Percentiles rank a stretch among this genome's conserved stretches.
Conservation (phyloP, 2,113 vertebrate genomes). For the Sylvilagus bachmani region DNA sequence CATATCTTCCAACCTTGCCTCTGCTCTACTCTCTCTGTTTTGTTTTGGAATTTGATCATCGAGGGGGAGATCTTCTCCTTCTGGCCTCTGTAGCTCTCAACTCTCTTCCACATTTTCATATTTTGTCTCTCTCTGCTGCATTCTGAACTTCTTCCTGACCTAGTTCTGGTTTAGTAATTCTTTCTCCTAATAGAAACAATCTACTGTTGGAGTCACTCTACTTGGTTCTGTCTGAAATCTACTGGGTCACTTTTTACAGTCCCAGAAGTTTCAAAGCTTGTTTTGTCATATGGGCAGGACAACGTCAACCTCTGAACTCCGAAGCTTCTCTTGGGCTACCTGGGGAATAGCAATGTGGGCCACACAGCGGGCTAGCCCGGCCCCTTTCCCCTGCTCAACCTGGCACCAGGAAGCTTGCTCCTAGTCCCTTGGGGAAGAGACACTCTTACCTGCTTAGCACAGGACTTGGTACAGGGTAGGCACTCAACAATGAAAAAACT, state of each 20-base stretch:
- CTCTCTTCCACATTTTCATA: not conserved
- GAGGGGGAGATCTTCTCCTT: not conserved
- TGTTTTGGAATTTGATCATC: constrained; percentile 7
- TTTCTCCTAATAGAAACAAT: constrained; percentile 11
- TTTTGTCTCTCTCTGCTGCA: not conserved
- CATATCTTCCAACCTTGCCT: constrained; percentile 23
- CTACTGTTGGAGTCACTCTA: not conserved
- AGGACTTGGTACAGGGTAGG: not conserved
- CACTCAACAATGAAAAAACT: not conserved
- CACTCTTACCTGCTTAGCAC: too few species aligned
- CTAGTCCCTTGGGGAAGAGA: not conserved
- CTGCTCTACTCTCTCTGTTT: not conserved
- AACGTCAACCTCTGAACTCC: not conserved
- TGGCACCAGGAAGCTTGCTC: constrained; percentile 19
- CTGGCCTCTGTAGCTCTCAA: not conserved
- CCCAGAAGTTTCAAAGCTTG: constrained; percentile 11
- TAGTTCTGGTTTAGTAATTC: constrained; percentile 18
- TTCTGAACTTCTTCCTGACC: constrained; percentile 40
- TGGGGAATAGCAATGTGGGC: constrained; percentile 14
- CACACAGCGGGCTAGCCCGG: not conserved
- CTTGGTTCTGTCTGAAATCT: constrained; percentile 26
- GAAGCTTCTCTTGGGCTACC: not conserved
- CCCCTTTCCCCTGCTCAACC: not conserved
- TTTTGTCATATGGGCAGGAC: not conserved
- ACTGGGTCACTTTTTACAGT: constrained; percentile 30